A percentile compares a stretch with the other conserved stretches of the same genome.
Evolutionary conservation across 2,797 vertebrate genomes (phyloP).

Genomic region (Hoplostethus atlanticus): DNA sequence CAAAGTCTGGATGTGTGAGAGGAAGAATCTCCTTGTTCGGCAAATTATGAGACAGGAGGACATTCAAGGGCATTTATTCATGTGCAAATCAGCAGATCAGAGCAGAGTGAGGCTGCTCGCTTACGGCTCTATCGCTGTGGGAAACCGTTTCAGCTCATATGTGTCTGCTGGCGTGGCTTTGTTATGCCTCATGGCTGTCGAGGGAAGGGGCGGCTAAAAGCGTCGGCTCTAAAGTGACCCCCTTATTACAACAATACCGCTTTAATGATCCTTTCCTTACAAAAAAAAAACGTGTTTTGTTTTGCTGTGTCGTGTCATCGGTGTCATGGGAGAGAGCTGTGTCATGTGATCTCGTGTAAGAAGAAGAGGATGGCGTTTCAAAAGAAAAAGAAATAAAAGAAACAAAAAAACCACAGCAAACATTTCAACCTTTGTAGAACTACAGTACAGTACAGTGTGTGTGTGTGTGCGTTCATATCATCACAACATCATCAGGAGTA

Average conservation of each 20-base stretch:
- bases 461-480: conserved; percentile 49
- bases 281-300: conserved; percentile 19
- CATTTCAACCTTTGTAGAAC: conserved; percentile 38
- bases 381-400: background rate
- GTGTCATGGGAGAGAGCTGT: conserved; percentile 25
- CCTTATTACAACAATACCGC: conserved; percentile 27
- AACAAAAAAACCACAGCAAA: conserved; percentile 43
- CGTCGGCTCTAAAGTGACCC: background rate
- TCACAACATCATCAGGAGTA: conserved; percentile 70
- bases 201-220: conserved; percentile 45
- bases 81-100: conserved; percentile 74
- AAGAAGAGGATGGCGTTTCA: background rate
- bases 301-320: conserved; percentile 10
- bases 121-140: conserved; percentile 55
- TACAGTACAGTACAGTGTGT: conserved; percentile 15
- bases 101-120: conserved; percentile 56
- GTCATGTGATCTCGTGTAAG: conserved; percentile 30
- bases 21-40: conserved; percentile 68
- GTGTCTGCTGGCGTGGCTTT: conserved; percentile 55
- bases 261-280: conserved; percentile 11
- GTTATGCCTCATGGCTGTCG: conserved; percentile 50
- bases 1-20: conserved; percentile 53
- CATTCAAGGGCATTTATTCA: conserved; percentile 78
- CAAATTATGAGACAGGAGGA: conserved; percentile 71
- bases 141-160: conserved; percentile 42